phyloP scores from a whole-genome alignment of 2,113 vertebrate species.

The Anthoscopus minutus region DNA sequence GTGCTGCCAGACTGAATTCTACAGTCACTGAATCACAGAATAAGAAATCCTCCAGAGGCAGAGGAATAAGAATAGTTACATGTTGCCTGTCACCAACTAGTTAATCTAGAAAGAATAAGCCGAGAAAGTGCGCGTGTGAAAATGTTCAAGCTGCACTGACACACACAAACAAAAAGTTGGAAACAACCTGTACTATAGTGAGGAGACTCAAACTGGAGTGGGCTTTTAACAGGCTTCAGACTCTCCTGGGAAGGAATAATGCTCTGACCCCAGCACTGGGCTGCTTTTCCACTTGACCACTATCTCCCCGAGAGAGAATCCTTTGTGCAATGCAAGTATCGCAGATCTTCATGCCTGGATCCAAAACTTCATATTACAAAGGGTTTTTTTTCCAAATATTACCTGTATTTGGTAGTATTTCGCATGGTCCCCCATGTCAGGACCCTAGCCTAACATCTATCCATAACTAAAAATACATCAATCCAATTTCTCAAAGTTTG shows the following conservation, averaged over 20 bases:
- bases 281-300: background rate
- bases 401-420: too few species aligned
- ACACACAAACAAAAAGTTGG: rapidly evolving
- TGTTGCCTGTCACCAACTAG: background rate
- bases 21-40: background rate
- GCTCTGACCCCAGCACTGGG: background rate
- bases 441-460: background rate
- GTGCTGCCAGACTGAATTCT: background rate
- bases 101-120: background rate
- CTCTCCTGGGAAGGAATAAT: background rate
- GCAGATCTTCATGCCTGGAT: background rate
- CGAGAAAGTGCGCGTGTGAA: background rate
- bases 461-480: background rate
- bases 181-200: background rate
- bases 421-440: too few species aligned
- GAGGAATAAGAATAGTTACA: background rate
- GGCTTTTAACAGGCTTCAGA: background rate
- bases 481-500: background rate
- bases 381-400: background rate
- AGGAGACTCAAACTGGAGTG: background rate
- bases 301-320: background rate
- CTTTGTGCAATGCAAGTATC: background rate
- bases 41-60: background rate
- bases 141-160: background rate
- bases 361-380: background rate